phyloP scores from a whole-genome alignment of 2,797 vertebrate genomes.

The Notamacropus eugenii region DNA sequence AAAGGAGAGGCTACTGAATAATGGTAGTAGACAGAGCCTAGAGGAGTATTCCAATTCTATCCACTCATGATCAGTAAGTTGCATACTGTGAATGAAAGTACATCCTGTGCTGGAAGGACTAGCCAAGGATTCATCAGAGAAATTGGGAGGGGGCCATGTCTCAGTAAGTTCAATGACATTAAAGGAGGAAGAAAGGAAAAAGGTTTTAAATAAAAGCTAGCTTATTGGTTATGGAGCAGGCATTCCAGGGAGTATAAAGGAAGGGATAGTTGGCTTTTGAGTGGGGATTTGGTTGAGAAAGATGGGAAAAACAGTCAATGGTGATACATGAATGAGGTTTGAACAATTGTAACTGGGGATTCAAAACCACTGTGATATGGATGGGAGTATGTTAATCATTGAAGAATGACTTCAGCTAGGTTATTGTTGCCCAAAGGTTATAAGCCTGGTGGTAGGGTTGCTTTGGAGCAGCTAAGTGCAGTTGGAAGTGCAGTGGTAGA shows the following conservation, averaged over 20 bases:
- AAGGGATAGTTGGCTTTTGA: not conserved
- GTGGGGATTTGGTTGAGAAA: not conserved
- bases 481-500: not conserved
- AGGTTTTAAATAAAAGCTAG: not conserved
- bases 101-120: no score
- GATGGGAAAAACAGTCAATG: not conserved
- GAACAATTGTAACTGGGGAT: not conserved
- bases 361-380: not conserved
- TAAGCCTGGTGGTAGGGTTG: not conserved
- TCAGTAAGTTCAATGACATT: not conserved
- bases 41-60: no score
- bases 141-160: no score
- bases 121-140: no score
- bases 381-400: not conserved
- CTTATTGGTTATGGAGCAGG: not conserved
- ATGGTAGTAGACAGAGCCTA: no score
- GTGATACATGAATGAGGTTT: not conserved
- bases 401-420: not conserved
- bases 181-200: not conserved
- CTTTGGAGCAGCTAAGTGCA: not conserved
- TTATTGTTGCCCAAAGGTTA: not conserved
- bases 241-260: not conserved
- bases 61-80: no score
- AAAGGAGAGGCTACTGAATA: no score
- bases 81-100: no score